These are phyloP conservation scores for Lydus trimaculatus DNA, from an alignment of 2,888 invertebrate species.

Conservation along the genomic window DNA sequence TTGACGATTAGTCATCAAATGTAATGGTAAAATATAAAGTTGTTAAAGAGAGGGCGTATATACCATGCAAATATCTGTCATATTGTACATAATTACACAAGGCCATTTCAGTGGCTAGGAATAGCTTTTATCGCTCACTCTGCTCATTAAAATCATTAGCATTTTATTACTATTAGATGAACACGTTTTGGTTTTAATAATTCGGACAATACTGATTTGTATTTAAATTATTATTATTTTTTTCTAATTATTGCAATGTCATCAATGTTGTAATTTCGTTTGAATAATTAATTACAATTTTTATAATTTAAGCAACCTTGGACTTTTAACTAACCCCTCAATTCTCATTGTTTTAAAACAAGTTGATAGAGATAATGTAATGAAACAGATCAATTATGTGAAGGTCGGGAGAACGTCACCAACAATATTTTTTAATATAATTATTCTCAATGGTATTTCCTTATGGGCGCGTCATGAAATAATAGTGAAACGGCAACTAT, in stretches of 20 bases:
- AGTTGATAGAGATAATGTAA: constrained; percentile 9
- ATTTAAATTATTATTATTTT: too few species aligned
- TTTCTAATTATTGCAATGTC: not conserved
- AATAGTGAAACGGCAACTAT: constrained; percentile 5
- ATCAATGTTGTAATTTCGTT: not conserved
- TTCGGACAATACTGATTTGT: not conserved
- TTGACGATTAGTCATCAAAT: not conserved
- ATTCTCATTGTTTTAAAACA: not conserved
- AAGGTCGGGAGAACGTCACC: constrained; percentile 33
- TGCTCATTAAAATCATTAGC: constrained; percentile 3
- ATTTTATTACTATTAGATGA: not conserved
- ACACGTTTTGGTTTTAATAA: not conserved
- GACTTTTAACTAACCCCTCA: constrained; percentile 15
- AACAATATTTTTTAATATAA: constrained; percentile 23
- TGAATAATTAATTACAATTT: not conserved
- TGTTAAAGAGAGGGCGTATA: not conserved
- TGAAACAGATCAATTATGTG: constrained; percentile 20
- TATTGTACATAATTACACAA: not conserved
- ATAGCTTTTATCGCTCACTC: not conserved
- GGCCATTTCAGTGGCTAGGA: not conserved
- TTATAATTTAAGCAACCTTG: constrained; percentile 10
- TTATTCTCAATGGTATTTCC: constrained; percentile 36
- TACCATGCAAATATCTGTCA: not conserved
- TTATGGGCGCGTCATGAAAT: constrained; percentile 32
- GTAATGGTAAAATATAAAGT: not conserved